phyloP scores from a whole-genome alignment of 2,797 vertebrate species.

The Notoglanidium macrostoma region DNA sequence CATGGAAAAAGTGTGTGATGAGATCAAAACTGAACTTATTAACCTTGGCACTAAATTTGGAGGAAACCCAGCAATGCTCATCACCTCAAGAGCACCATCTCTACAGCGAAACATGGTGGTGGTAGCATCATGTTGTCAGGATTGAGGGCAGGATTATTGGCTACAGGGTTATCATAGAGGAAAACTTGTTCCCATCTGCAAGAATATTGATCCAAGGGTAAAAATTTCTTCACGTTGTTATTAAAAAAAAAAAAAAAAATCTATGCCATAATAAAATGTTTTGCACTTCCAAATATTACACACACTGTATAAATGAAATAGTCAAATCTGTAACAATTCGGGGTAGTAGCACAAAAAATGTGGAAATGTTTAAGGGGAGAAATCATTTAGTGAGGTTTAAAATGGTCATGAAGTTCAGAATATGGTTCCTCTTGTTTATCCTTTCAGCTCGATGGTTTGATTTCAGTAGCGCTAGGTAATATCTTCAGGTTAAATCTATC shows the following conservation, averaged over 20 bases:
- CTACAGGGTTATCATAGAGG: not conserved
- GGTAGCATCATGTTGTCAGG: not conserved
- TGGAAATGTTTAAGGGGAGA: not conserved
- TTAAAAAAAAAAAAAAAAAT: too few species aligned
- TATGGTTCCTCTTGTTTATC: not conserved
- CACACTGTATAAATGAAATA: not conserved
- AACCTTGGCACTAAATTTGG: not conserved
- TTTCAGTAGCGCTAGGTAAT: not conserved
- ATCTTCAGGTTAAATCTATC: not conserved
- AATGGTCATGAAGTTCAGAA: not conserved
- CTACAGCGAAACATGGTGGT: not conserved
- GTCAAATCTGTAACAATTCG: not conserved
- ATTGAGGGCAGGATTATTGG: not conserved
- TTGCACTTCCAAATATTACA: not conserved
- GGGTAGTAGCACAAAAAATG: not conserved
- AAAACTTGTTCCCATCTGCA: not conserved
- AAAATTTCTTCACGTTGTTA: too few species aligned
- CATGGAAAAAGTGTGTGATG: not conserved
- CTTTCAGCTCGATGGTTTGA: not conserved
- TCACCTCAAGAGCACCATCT: not conserved
- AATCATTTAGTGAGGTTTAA: not conserved
- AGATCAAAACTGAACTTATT: not conserved
- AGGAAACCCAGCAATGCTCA: not conserved
- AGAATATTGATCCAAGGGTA: not conserved
- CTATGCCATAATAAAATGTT: not conserved